Evolutionary conservation across 2,797 vertebrate genomes (phyloP).

Genomic region (Pseudochirops corinnae): DNA sequence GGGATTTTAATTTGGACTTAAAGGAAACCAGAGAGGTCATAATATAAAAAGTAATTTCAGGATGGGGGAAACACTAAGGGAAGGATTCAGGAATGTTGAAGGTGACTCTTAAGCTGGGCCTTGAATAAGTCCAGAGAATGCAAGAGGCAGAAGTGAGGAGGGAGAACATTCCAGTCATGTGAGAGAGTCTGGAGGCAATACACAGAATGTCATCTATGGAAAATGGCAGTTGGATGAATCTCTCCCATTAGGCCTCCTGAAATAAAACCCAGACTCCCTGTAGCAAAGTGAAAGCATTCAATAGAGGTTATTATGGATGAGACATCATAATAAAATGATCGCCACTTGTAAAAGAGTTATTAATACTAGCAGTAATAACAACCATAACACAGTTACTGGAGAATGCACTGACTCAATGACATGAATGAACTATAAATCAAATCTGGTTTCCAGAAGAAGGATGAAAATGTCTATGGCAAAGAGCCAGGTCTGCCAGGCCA

Average conservation of each 20-base stretch:
- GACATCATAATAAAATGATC: fast-evolving
- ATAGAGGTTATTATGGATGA: not conserved
- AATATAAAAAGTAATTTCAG: not conserved
- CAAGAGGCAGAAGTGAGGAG: not conserved
- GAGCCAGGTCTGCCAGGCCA: not conserved
- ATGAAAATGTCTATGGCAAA: not conserved
- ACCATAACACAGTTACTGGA: fast-evolving
- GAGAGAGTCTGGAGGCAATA: not conserved
- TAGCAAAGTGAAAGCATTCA: not conserved
- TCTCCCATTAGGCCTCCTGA: not conserved
- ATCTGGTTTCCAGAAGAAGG: not conserved
- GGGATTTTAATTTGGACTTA: not conserved
- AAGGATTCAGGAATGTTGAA: not conserved
- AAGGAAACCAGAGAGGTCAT: not conserved
- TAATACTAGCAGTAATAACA: not conserved
- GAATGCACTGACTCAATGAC: not conserved
- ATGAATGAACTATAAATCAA: not conserved
- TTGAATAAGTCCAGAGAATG: not conserved
- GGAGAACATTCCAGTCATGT: not conserved
- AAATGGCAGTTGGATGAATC: not conserved
- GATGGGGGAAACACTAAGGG: not conserved
- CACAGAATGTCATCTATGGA: not conserved
- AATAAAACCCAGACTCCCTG: not conserved
- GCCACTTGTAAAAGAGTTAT: not conserved
- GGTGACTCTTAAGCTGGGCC: not conserved